A percentile compares a stretch with the other conserved stretches of the same genome.
These are phyloP conservation scores for Acronicta psi DNA, from an alignment of 2,888 invertebrate genomes.

Conservation along the genomic window DNA sequence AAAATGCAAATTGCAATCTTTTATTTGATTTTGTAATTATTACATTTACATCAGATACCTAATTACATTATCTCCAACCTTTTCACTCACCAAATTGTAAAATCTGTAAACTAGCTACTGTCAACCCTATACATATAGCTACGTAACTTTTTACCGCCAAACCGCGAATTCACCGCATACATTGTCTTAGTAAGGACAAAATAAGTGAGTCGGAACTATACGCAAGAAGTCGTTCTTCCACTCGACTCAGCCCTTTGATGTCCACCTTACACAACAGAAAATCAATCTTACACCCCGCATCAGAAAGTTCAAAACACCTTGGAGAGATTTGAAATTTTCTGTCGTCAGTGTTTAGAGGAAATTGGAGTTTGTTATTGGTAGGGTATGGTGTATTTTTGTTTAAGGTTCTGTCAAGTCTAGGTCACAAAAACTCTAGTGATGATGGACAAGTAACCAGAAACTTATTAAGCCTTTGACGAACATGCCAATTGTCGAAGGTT, in stretches of 20 bases:
- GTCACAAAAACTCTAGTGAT: constrained; percentile 74
- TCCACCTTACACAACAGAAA: constrained; percentile 49
- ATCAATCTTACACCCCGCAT: constrained; percentile 26
- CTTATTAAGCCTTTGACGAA: constrained; percentile 83
- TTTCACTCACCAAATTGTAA: no score
- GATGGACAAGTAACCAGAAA: constrained; percentile 82
- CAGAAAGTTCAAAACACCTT: constrained; percentile 40
- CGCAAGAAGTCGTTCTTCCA: constrained; percentile 75
- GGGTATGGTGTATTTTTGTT: constrained; percentile 50
- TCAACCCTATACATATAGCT: constrained; percentile 68
- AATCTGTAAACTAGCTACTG: constrained; percentile 51
- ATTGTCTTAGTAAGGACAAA: constrained; percentile 85
- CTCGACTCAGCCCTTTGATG: constrained; percentile 71
- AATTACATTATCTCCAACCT: no score
- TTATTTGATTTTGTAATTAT: no score
- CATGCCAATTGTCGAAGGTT: constrained; percentile 77
- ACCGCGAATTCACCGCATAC: constrained; percentile 80
- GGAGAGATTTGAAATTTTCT: constrained; percentile 15
- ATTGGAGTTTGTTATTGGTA: background rate
- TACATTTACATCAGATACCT: no score
- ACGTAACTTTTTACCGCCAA: constrained; percentile 73
- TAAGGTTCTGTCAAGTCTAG: constrained; percentile 35
- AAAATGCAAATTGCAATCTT: no score
- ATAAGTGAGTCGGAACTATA: constrained; percentile 82
- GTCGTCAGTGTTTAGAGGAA: constrained; percentile 9